Percentiles rank a stretch among this genome's conserved stretches.
Evolutionary conservation across 2,113 vertebrate species (phyloP).

Genomic region (Mesembrinibis cayennensis): DNA sequence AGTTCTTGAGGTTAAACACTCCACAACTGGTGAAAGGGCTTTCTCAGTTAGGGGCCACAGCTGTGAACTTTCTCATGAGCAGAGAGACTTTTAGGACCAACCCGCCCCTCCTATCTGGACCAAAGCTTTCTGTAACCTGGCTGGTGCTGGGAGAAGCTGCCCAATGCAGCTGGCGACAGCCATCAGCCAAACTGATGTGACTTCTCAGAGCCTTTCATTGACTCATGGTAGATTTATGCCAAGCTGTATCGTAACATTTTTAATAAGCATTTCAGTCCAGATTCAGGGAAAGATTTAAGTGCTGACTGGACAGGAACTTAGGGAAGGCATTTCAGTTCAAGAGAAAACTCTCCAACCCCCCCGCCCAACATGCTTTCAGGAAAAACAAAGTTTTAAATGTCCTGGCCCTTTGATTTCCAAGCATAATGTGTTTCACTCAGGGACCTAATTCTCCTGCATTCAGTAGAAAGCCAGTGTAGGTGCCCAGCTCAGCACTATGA

Average conservation of each 20-base stretch:
- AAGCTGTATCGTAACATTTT: not conserved
- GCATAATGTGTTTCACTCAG: not conserved
- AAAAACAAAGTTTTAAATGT: not conserved
- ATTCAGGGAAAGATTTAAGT: not conserved
- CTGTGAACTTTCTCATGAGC: constrained; percentile 60
- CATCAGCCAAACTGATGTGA: not conserved
- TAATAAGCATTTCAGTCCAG: not conserved
- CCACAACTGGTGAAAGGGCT: constrained; percentile 43
- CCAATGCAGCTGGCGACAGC: not conserved
- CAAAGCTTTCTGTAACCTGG: not conserved
- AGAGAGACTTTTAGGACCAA: not conserved
- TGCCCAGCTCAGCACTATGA: not conserved
- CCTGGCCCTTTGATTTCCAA: not conserved
- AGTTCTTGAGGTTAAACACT: constrained; percentile 36
- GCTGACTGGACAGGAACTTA: not conserved
- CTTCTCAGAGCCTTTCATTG: not conserved
- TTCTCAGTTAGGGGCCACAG: constrained; percentile 10
- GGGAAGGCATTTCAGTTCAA: not conserved
- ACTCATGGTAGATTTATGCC: not conserved
- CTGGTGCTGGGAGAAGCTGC: not conserved
- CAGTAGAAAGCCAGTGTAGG: rapidly evolving
- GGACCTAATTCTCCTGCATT: not conserved
- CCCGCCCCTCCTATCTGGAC: not conserved
- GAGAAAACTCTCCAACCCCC: not conserved
- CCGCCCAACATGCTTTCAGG: rapidly evolving